These are phyloP conservation scores for Chromobotia macracanthus DNA, from an alignment of 2,797 vertebrate species.

Conservation along the genomic window DNA sequence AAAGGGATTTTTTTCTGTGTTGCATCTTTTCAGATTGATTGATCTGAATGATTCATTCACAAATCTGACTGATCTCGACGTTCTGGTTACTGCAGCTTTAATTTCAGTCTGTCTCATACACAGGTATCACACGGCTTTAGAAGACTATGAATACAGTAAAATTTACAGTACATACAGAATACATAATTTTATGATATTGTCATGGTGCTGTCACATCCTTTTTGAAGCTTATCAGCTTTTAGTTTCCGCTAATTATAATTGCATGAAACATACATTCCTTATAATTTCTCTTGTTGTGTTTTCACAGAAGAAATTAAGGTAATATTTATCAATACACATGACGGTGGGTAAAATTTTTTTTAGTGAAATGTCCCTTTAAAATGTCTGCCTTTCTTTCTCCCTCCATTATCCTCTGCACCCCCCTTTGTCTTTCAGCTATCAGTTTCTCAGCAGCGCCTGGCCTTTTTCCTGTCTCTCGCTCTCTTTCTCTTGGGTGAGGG, in stretches of 20 bases:
- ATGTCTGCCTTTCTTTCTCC: neutral
- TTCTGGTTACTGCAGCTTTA: neutral
- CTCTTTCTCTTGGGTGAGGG: constrained; percentile 33
- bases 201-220: too few species aligned
- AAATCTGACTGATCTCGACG: neutral
- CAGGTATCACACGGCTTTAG: neutral
- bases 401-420: neutral
- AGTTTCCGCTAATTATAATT: too few species aligned
- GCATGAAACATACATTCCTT: too few species aligned
- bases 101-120: neutral
- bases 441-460: neutral
- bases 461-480: neutral
- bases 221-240: too few species aligned
- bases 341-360: neutral
- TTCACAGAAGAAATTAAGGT: too few species aligned
- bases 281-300: too few species aligned
- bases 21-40: neutral
- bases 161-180: too few species aligned
- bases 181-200: too few species aligned
- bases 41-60: neutral
- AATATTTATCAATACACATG: too few species aligned
- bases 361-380: neutral
- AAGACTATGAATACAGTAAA: neutral
- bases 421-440: neutral
- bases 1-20: neutral